A percentile compares a stretch with the other conserved stretches of the same genome.
Evolutionary conservation across 2,888 invertebrate genomes (phyloP).

Genomic region (Dicroscelio sp.): DNA sequence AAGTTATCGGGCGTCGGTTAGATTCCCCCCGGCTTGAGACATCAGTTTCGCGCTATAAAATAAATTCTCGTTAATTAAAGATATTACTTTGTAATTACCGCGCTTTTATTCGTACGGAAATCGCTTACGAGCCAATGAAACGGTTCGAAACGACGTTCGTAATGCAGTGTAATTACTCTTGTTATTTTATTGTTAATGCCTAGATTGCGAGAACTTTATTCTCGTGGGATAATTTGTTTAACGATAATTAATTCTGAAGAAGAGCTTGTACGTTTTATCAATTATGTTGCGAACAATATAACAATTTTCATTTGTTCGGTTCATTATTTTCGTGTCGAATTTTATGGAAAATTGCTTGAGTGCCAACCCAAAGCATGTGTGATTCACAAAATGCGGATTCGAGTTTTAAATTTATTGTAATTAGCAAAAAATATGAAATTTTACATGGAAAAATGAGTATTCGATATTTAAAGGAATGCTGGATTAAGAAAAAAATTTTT

Average conservation of each 20-base stretch:
- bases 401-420: too few species aligned
- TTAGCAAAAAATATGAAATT: too few species aligned
- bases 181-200: conserved; percentile 73
- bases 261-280: background rate
- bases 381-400: too few species aligned
- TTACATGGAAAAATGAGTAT: too few species aligned
- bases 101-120: conserved; percentile 72
- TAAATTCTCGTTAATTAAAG: conserved; percentile 77
- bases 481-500: too few species aligned
- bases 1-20: conserved; percentile 62
- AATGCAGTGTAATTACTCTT: conserved; percentile 68
- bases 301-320: too few species aligned
- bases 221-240: conserved; percentile 14
- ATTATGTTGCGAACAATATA: too few species aligned
- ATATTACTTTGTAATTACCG: conserved; percentile 74
- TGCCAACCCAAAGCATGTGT: too few species aligned
- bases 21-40: conserved; percentile 37
- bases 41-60: conserved; percentile 71
- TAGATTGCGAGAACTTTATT: conserved; percentile 69
- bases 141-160: conserved; percentile 51
- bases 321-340: too few species aligned
- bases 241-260: background rate
- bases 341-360: too few species aligned
- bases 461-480: too few species aligned
- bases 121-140: conserved; percentile 72